Base-by-base conservation (phyloP, 2,797 vertebrate species). In the Mormyrus proboscirostris region DNA sequence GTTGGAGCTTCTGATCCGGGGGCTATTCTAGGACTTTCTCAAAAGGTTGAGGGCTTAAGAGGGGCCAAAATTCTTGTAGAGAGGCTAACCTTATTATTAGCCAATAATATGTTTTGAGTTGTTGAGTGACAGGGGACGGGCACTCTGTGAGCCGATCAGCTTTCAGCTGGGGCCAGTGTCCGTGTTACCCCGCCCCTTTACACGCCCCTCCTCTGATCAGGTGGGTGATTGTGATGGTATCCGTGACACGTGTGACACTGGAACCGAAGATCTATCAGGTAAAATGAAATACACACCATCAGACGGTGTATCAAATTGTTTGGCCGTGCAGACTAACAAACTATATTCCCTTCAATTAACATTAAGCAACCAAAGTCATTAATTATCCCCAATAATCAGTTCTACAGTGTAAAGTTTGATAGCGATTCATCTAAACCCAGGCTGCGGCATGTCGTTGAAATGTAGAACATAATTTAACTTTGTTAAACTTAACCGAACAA, bases 1-100 rank as follows among this genome's bases (percentile, higher is more conserved):
- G 93, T 95, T 94, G 90, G 90, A 55, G 57, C 85, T n/a, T 65
- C 79, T 83, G 44, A 83, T 49, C 76, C 62, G 22, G 62, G 3
- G 62, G 25, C 62, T 12, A 69, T 12, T 29, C 10, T 69, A 29
- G 62, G 62, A 69, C 1, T 69, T 29, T 69, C 9, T 65, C 22
- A 25, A 65, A 65, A 29, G 25, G 62, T 14, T 69, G 62, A 10
- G 29, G 62, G 62, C 25, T 10, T 25, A 29, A 69, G 62, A 69
- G 25, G 9, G 62, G 1, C 62, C 62, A 69, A 69, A 29, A 29
- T 69, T 33, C 9, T 33, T 29, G 10, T 3, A 14, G 62, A 33
- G 25, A 29, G 62, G 62, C 25, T 25, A 69, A 69, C 25, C 9
- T 33, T 69, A 29, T 10, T 29, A 69, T 33, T 29, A 69, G 25